These are phyloP conservation scores for Elachura formosa DNA, from an alignment of 2,113 vertebrate species.

Conservation along the genomic window DNA sequence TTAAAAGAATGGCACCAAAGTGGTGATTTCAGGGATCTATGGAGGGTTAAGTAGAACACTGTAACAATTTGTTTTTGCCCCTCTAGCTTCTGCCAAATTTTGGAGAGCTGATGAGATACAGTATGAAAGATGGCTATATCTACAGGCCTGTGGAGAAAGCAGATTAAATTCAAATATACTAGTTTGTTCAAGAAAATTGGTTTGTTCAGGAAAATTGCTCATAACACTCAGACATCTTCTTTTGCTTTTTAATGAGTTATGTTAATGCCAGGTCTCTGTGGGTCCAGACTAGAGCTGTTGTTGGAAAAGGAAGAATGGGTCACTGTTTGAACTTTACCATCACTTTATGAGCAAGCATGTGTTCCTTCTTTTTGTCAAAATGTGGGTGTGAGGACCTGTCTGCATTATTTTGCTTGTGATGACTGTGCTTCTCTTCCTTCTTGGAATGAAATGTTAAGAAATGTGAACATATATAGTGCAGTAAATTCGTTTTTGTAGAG, in stretches of 20 bases:
- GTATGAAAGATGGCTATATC: neutral
- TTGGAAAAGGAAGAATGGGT: neutral
- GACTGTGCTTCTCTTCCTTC: neutral
- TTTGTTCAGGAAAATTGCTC: neutral
- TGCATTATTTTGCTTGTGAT: neutral
- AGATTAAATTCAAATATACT: neutral
- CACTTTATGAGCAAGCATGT: neutral
- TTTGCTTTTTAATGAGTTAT: neutral
- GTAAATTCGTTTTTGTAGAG: neutral
- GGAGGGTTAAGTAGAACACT: neutral
- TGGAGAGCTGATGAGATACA: neutral
- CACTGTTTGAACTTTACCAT: neutral
- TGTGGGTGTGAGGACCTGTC: neutral
- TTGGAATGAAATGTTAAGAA: neutral
- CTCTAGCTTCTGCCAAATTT: neutral
- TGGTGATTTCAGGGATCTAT: neutral
- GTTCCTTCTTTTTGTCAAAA: neutral
- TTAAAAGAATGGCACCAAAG: neutral
- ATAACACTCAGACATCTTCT: neutral
- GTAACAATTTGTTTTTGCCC: neutral
- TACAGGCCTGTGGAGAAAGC: neutral
- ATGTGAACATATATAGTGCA: neutral
- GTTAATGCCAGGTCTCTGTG: neutral
- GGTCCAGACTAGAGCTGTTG: neutral
- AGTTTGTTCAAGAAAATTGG: neutral